Evolutionary conservation across 2,888 invertebrate species (phyloP), one percentile per base, ranked within the genome.

Genomic region (Cryptocheilus praepositus): DNA sequence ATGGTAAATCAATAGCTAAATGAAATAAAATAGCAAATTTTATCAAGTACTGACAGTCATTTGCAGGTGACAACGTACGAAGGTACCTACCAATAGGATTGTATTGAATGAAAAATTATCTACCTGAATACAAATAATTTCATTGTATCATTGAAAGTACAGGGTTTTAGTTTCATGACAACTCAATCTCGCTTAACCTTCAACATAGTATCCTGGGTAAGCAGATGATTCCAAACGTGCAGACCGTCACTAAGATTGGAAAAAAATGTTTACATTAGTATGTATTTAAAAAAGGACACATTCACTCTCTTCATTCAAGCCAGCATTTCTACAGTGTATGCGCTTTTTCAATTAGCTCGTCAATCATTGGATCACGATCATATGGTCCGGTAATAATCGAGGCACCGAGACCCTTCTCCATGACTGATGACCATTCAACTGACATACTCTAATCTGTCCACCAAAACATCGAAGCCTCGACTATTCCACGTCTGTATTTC

Each of bases 221-320:
- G 84, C 82, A 81, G 87, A 85, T 85, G 87, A 87, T 86, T 86
- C 88, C 88, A 81, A 84, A 84, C 82, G 86, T 81, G 86, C 79
- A 84, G 87, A 86, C 85, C 86, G 80, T 84, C 86, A 85, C 88
- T 88, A 88, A 85, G 87, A 87, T 86, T 87, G 87, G 85, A 88
- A 87, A 88, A 85, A 87, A 88, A 88, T 82, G 83, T 82, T 83
- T 81, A 86, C 85, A 88, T 88, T 88, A 88, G 88, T 88, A 88
- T 77, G 82, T 85, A 81, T 83, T 85, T 81, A 77, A 79, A 82
- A 81, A 79, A 83, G n/a, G 80, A 81, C 76, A 55, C 87, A 87
- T 76, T 82, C 87, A 85, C 77, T 83, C 87, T 79, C 62, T 82
- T 74, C 84, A 84, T 76, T 83, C 83, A 81, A 77, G 68, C 75